Percentiles rank a stretch among this genome's conserved stretches.
These are phyloP conservation scores for Parotia lawesii DNA, from an alignment of 2,113 vertebrate species.

Conservation along the genomic window DNA sequence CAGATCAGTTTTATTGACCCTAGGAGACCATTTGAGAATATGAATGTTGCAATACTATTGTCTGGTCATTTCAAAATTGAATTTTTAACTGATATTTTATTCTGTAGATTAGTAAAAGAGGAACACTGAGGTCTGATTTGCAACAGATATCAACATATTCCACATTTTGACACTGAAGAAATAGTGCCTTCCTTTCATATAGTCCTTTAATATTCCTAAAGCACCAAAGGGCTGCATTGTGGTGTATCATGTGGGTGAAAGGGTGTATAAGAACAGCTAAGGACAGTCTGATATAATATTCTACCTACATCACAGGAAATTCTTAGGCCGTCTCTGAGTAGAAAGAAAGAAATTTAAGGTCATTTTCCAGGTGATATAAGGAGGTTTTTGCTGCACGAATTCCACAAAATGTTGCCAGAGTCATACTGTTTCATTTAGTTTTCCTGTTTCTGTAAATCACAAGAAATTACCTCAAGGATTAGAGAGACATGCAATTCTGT, in stretches of 20 bases:
- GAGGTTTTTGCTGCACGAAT: background rate
- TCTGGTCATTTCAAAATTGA: background rate
- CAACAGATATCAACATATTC: background rate
- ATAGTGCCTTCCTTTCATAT: background rate
- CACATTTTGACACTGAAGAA: background rate
- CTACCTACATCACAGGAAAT: background rate
- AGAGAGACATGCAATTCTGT: background rate
- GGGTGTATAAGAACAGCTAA: background rate
- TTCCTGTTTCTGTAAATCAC: background rate
- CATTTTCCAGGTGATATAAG: background rate
- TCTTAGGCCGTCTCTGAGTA: background rate
- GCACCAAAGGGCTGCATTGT: background rate
- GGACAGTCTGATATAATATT: background rate
- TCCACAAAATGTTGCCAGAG: background rate
- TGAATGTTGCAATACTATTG: background rate
- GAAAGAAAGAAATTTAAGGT: background rate
- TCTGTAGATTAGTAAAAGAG: background rate
- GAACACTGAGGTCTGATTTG: background rate
- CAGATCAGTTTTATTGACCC: background rate
- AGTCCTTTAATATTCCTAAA: background rate
- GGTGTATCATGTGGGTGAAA: background rate
- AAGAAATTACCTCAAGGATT: background rate
- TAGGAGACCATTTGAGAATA: background rate
- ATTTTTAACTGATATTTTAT: background rate
- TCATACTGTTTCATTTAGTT: background rate